Conservation (phyloP, 2,113 vertebrate genomes). For the mouse (Mus musculus) region GRCm39 chr17:91355501-91356000, state of each 20-base stretch:
- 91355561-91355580: neutral
- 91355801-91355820: neutral
- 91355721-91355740: neutral
- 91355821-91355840: neutral
- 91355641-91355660: neutral
- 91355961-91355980: no score
- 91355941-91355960: no score
- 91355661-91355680: neutral
- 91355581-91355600: neutral
- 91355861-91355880: no score
- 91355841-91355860: no score
- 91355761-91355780: slow-evolving; percentile 36
- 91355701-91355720: slow-evolving; percentile 11
- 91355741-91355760: neutral
- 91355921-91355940: no score
- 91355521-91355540: neutral
- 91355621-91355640: slow-evolving; percentile 35
- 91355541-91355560: neutral
- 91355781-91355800: neutral
- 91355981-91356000: no score
- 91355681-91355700: neutral
- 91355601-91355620: neutral
- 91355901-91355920: no score
- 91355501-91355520: neutral
- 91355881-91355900: no score